These are phyloP conservation scores for Eulemur rubriventer DNA, from an alignment of 2,797 vertebrate genomes.

Conservation along the genomic window DNA sequence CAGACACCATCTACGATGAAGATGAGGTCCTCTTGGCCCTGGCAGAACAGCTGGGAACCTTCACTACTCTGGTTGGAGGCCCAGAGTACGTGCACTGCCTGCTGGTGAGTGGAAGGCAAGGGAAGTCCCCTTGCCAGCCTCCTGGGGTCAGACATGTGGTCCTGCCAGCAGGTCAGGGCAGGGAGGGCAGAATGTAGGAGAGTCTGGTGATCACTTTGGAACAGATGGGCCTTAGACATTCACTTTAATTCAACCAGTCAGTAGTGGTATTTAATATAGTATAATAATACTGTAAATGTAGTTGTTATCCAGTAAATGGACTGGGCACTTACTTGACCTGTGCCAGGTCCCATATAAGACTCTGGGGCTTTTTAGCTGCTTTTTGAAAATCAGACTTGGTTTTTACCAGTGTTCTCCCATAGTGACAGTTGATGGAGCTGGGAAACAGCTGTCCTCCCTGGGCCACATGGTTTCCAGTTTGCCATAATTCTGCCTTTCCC, in stretches of 20 bases:
- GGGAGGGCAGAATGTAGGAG: too few relatives aligned
- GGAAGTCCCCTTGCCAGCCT: accelerated
- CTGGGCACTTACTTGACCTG: too few relatives aligned
- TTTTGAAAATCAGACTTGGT: background rate
- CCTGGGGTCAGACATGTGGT: background rate
- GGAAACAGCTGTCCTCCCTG: background rate
- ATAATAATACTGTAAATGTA: accelerated
- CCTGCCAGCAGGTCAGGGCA: background rate
- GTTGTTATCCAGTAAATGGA: background rate
- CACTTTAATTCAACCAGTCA: background rate
- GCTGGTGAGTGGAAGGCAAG: slow-evolving; percentile 75
- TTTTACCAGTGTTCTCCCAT: background rate
- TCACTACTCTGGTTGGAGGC: slow-evolving; percentile 85
- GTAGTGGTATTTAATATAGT: background rate
- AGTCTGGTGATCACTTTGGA: too few relatives aligned
- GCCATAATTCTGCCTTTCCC: background rate
- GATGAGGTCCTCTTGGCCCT: slow-evolving; percentile 86
- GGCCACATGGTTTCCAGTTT: background rate
- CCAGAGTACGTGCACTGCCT: slow-evolving; percentile 85
- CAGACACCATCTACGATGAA: slow-evolving; percentile 88
- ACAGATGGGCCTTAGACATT: background rate
- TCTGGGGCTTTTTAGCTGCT: background rate
- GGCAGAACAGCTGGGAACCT: slow-evolving; percentile 87
- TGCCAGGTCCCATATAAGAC: background rate
- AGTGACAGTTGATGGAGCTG: background rate